Base-by-base conservation (phyloP, 2,888 invertebrate genomes). In the Eupsilia transversa region DNA sequence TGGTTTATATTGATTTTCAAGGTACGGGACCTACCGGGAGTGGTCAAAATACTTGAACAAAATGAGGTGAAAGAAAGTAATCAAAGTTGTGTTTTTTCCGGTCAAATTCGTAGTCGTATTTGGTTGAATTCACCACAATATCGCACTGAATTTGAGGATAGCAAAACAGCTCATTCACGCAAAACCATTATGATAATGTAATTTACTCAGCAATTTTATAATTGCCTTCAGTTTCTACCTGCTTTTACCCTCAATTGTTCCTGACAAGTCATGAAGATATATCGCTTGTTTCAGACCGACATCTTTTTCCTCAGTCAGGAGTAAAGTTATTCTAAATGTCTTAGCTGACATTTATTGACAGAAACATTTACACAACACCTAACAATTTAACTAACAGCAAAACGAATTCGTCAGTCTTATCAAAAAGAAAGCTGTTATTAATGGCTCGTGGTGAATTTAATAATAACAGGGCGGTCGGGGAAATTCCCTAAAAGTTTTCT, bases 401-500 rank as follows among this genome's bases (percentile, higher is more conserved):
- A 75, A 82, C 57, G 1, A 66, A 65, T 61, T 60, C 30, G n/a
- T 60, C 35, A 71, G 64, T 63, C 38, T 77, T 81, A 71, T 71
- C 46, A 66, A 68, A 71, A 73, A 70, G 27, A 65, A 84, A 67
- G 38, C 69, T 72, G 57, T 82, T 79, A 79, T 79, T 76, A 76
- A 75, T 74, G 72, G 61, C 49, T 71, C 61, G 66, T 67, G 60
- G 68, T 69, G 66, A 77, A 77, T 69, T 75, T 65, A 74, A 84
- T 79, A 79, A 84, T 76, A 77, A 69, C 67, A 80, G 43, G 75
- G 75, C 59, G 71, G 57, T 81, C 71, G 72, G 80, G 86, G 87
- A 87, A 86, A 84, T 88, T 87, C 80, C 82, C 86, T 86, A 78
- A 84, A 83, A 89, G 77, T 85, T 85, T 82, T 74, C 85, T 86